A percentile compares a stretch with the other conserved stretches of the same genome.
Evolutionary conservation across 2,113 vertebrate species (phyloP).

Genomic region (Triplophysa siluroides): DNA sequence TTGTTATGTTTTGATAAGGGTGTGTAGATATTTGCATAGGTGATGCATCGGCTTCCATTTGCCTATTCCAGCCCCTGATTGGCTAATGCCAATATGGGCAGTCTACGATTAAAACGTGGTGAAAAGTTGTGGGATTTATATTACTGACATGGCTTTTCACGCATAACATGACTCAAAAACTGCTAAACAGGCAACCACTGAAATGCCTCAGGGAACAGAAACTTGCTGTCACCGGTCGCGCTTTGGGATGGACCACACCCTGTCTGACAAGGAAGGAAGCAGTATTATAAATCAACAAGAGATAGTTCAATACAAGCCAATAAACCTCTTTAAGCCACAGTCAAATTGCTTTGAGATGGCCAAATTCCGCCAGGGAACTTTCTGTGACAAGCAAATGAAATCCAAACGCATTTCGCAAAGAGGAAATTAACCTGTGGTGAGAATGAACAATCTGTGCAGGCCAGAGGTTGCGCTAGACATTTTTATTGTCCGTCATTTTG

Average conservation of each 20-base stretch:
- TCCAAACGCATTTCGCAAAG: neutral
- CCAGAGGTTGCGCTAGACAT: no score
- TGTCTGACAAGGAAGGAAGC: slow-evolving; percentile 17
- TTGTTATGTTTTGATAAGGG: neutral
- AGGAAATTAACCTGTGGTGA: neutral
- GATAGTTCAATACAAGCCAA: neutral
- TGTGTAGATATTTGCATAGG: neutral
- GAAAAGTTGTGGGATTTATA: slow-evolving; percentile 19
- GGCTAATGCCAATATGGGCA: neutral
- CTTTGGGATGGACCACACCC: neutral
- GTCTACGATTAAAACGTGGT: neutral
- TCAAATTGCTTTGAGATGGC: neutral
- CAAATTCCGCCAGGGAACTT: neutral
- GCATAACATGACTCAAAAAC: neutral
- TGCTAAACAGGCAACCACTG: neutral
- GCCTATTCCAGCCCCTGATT: neutral
- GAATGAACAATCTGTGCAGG: neutral
- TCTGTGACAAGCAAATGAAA: neutral
- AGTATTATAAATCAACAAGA: slow-evolving; percentile 39
- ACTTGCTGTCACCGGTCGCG: slow-evolving; percentile 17
- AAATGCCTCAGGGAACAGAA: slow-evolving; percentile 29
- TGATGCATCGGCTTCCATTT: neutral
- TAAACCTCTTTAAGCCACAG: neutral
- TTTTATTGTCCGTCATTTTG: no score
- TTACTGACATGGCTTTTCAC: neutral